Base-by-base conservation (phyloP, 2,888 invertebrate species). In the Taphrorychus bicolor region DNA sequence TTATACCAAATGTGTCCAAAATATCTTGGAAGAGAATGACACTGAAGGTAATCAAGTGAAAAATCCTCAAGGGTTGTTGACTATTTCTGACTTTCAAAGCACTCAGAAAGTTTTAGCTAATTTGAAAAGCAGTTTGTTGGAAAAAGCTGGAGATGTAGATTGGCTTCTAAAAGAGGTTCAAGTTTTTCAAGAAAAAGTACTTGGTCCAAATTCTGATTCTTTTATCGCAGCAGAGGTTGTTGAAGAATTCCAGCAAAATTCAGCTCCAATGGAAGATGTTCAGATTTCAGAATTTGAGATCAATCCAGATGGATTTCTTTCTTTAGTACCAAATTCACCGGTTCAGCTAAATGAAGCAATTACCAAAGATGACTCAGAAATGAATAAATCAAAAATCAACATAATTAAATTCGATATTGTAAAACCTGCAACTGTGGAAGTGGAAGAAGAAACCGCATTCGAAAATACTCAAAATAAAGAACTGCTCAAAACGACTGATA, bases 1-100 rank as follows among this genome's bases (percentile, higher is more conserved):
- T 24, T 70, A 71, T 49, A 61, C 24, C 11, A 71, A 70, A 42
- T 67, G 70, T 45, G 24, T 42, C n/a, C 19, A 16, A 58, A 58
- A 45, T 58, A 45, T 1, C 3, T 24, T 68, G 7, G 59, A 60
- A 59, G 62, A 61, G 4, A 1, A 19, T 19, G 14, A 17, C 14
- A 9, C 16, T 19, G 51, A 51, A 5, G 51, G n/a, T n/a, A 54
- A 56, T 40, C 9, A 40, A 16, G 19, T 11, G 18, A n/a, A n/a
- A n/a, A n/a, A n/a, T n/a, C n/a, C n/a, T n/a, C n/a, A n/a, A n/a
- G n/a, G n/a, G n/a, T 9, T n/a, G 11, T 51, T 51, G 16, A 11
- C 21, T 5, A 51, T 51, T 51, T 52, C 18, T 14, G 58, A 58
- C 19, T 58, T 58, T 58, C 7, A 53, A 19, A 58, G 42, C 22